phyloP scores from a whole-genome alignment of 2,797 vertebrate species.

The Ctenopoma multispine region DNA sequence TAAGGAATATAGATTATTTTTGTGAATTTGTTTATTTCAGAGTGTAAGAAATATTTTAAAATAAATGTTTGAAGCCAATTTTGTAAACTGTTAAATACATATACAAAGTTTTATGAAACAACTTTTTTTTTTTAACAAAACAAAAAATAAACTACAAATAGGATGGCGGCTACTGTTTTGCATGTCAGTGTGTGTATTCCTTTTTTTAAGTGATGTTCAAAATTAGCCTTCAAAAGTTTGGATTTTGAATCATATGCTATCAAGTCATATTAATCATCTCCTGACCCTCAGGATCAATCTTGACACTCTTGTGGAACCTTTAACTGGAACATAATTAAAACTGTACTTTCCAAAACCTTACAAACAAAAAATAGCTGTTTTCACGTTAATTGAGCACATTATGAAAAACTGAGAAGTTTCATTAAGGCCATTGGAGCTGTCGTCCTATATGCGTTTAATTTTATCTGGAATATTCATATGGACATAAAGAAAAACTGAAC shows the following conservation, averaged over 20 bases:
- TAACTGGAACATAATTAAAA: no score
- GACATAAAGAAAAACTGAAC: not conserved
- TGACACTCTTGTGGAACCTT: no score
- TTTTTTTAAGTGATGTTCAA: not conserved
- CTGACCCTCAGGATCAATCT: no score
- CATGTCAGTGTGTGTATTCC: conserved; percentile 23
- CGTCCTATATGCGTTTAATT: not conserved
- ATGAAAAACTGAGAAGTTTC: no score
- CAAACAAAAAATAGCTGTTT: no score
- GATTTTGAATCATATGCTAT: not conserved
- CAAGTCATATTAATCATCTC: no score
- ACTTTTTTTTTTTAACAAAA: conserved; percentile 84
- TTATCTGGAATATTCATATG: not conserved
- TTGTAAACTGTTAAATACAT: conserved; percentile 89
- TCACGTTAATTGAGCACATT: no score
- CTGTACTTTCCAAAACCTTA: no score
- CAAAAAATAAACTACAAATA: conserved; percentile 67
- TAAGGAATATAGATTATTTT: conserved; percentile 95
- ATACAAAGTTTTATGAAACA: conserved; percentile 90
- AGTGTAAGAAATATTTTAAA: conserved; percentile 93
- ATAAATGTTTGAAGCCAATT: conserved; percentile 88
- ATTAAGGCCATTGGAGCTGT: no score
- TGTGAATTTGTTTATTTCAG: conserved; percentile 95
- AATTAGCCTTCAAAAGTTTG: no score
- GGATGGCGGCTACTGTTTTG: conserved; percentile 22